Evolutionary conservation across 1,140 invertebrate species (phyloP).

Genomic region (Pristionchus pacificus): DNA sequence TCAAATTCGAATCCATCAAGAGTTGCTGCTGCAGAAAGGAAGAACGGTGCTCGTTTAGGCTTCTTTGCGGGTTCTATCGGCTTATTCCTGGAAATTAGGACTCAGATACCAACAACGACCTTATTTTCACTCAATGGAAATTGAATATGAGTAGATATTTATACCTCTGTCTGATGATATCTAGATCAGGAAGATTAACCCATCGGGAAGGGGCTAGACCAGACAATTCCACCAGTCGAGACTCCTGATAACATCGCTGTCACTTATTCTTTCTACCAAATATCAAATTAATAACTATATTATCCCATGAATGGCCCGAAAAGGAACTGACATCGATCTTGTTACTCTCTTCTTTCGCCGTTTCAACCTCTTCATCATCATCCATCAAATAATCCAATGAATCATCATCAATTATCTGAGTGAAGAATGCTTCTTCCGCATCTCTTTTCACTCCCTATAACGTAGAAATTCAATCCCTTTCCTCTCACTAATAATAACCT

Average conservation of each 20-base stretch:
- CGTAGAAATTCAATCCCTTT: too few species aligned
- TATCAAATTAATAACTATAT: background rate
- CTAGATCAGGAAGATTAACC: conserved; percentile 85
- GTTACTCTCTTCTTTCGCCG: conserved; percentile 41
- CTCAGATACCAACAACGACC: too few species aligned
- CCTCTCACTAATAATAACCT: too few species aligned
- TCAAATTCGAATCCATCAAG: conserved; percentile 65
- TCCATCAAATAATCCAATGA: conserved; percentile 9
- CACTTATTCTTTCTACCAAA: background rate
- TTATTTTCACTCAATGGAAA: too few species aligned
- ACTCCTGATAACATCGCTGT: conserved; percentile 53
- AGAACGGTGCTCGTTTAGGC: conserved; percentile 78
- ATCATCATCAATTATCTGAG: conserved; percentile 16
- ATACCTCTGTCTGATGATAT: conserved; percentile 76
- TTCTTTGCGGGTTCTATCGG: conserved; percentile 76
- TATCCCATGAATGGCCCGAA: background rate
- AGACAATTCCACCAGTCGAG: conserved; percentile 72
- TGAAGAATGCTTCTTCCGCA: too few species aligned
- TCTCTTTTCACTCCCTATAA: too few species aligned
- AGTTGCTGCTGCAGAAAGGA: conserved; percentile 81
- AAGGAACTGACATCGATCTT: conserved; percentile 27
- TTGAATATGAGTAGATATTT: too few species aligned
- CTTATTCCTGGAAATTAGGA: too few species aligned
- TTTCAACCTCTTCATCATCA: conserved; percentile 34
- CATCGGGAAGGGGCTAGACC: conserved; percentile 79